A percentile compares a stretch with the other conserved stretches of the same genome.
phyloP scores from a whole-genome alignment of 2,113 vertebrate species.

The Baryphthengus martii region DNA sequence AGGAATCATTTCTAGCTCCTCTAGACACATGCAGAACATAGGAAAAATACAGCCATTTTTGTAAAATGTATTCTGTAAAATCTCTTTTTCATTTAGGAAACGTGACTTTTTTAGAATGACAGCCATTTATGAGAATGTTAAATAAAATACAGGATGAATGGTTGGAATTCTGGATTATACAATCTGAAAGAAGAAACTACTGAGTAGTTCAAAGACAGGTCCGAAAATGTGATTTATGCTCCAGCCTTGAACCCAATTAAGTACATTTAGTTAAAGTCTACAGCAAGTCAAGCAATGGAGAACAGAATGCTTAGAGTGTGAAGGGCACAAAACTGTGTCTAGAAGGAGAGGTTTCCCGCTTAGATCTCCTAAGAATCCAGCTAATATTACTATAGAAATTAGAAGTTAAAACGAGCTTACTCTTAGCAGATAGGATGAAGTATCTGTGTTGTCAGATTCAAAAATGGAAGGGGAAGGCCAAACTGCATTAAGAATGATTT shows the following conservation, averaged over 20 bases:
- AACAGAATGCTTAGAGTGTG: not conserved
- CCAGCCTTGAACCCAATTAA: not conserved
- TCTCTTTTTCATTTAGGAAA: not conserved
- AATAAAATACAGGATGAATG: not conserved
- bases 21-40: not conserved
- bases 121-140: not conserved
- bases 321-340: not conserved
- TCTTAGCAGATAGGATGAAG: not conserved
- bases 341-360: not conserved
- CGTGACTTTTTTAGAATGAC: not conserved
- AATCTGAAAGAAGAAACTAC: not conserved
- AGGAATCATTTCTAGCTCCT: not conserved
- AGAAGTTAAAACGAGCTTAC: not conserved
- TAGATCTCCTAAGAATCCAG: not conserved
- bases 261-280: not conserved
- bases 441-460: not conserved
- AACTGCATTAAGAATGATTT: not conserved
- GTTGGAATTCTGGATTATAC: not conserved
- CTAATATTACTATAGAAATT: not conserved
- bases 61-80: not conserved
- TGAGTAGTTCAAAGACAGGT: not conserved
- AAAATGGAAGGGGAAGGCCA: not conserved
- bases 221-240: not conserved
- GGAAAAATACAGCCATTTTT: not conserved
- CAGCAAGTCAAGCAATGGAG: not conserved